Conservation (phyloP, 2,797 vertebrate species). For the Cottoperca gobio region DNA sequence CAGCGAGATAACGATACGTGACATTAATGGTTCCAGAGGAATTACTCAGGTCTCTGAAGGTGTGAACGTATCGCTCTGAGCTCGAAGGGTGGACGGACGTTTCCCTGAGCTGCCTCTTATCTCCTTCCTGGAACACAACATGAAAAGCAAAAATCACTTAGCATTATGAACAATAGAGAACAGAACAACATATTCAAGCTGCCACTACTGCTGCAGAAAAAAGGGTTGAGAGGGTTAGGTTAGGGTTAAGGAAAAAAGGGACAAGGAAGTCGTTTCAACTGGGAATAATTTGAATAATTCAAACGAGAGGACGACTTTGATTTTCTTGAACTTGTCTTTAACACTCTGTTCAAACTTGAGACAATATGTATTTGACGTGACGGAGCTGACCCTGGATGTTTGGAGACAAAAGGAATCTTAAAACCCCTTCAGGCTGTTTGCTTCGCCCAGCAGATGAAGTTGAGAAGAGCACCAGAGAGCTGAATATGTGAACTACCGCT, state of each 20-base stretch:
- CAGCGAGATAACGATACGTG: slow-evolving; percentile 95
- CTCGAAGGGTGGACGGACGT: slow-evolving; percentile 91
- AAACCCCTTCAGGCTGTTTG: slow-evolving; percentile 47
- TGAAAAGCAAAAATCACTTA: slow-evolving; percentile 19
- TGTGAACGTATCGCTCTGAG: slow-evolving; percentile 93
- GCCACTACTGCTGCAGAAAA: neutral
- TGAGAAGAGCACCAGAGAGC: slow-evolving; percentile 28
- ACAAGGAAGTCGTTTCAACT: neutral
- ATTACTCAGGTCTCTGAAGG: slow-evolving; percentile 95
- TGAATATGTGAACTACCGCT: slow-evolving; percentile 52
- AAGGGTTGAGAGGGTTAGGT: too few relatives aligned
- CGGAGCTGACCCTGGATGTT: slow-evolving; percentile 22
- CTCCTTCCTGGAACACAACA: slow-evolving; percentile 88
- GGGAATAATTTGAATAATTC: slow-evolving; percentile 56
- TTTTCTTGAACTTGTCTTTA: slow-evolving; percentile 6
- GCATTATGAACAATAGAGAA: slow-evolving; percentile 4
- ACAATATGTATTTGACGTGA: slow-evolving; percentile 40
- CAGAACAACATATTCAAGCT: neutral
- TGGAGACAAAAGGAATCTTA: slow-evolving; percentile 33
- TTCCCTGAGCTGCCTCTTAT: slow-evolving; percentile 93
- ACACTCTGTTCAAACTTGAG: slow-evolving; percentile 28
- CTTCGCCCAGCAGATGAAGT: slow-evolving; percentile 44
- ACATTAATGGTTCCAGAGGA: slow-evolving; percentile 97
- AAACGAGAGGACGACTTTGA: neutral
- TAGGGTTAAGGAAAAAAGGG: too few relatives aligned